A percentile compares a stretch with the other conserved stretches of the same genome.
Evolutionary conservation across 2,888 invertebrate species (phyloP).

Genomic region (Steinernema scapterisci): DNA sequence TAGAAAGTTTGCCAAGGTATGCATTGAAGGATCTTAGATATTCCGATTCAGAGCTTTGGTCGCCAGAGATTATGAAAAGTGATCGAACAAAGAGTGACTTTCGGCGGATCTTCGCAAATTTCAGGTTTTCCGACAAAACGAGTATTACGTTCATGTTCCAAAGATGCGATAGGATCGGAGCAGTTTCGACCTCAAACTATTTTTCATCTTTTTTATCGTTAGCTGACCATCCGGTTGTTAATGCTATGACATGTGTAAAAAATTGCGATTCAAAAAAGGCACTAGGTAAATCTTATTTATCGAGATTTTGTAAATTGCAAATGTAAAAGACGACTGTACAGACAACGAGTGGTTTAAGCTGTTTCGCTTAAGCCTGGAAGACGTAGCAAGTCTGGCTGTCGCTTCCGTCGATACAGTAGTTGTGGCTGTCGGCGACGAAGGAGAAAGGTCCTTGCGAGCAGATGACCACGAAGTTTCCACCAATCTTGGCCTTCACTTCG

Average conservation of each 20-base stretch:
- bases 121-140: neutral
- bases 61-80: neutral
- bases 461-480: conserved; percentile 53
- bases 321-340: neutral
- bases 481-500: conserved; percentile 50
- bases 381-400: conserved; percentile 45
- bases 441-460: conserved; percentile 55
- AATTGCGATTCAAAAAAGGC: neutral
- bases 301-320: neutral
- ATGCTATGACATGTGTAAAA: no score
- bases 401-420: conserved; percentile 50
- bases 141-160: neutral
- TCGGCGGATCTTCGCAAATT: neutral
- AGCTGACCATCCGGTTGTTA: no score
- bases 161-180: neutral
- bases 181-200: no score
- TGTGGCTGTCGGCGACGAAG: conserved; percentile 51
- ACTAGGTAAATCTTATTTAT: neutral
- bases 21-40: no score
- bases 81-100: neutral
- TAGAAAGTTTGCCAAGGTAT: no score
- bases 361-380: conserved; percentile 38
- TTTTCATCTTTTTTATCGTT: no score
- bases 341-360: neutral
- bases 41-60: no score